Evolutionary conservation across 2,888 invertebrate genomes (phyloP).

Genomic region (Scotopteryx bipunctaria): DNA sequence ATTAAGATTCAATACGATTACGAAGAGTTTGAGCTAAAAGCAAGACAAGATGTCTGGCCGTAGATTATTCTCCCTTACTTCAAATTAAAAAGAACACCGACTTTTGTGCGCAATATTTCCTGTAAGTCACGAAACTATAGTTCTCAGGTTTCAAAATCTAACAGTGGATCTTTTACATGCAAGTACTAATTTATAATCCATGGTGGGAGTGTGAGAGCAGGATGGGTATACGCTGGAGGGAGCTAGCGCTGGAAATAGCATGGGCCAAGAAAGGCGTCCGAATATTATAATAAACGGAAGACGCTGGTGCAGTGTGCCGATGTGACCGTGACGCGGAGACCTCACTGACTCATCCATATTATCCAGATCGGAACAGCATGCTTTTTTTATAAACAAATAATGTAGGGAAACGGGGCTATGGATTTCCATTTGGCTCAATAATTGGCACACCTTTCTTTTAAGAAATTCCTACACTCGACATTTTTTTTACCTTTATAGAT

Average conservation of each 20-base stretch:
- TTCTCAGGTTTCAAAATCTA: too few species aligned
- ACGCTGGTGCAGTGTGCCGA: constrained; percentile 82
- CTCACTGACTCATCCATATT: constrained; percentile 51
- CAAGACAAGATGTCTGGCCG: too few species aligned
- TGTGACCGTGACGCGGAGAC: constrained; percentile 65
- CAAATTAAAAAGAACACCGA: too few species aligned
- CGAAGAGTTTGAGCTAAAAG: background rate
- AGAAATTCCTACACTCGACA: too few species aligned
- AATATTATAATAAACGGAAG: constrained; percentile 83
- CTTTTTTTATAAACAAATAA: background rate
- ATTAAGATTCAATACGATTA: background rate
- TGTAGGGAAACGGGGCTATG: background rate
- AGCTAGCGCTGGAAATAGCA: constrained; percentile 81
- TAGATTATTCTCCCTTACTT: too few species aligned
- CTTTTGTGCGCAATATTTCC: too few species aligned
- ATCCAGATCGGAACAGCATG: constrained; percentile 22
- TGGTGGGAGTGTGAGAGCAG: constrained; percentile 45
- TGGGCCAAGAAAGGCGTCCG: constrained; percentile 85
- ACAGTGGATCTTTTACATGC: constrained; percentile 3
- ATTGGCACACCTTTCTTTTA: too few species aligned
- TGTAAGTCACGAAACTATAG: too few species aligned
- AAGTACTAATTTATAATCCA: constrained; percentile 5
- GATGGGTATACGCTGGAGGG: constrained; percentile 67
- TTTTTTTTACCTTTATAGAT: too few species aligned
- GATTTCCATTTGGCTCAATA: background rate